Evolutionary conservation across 2,797 vertebrate genomes (phyloP).

Genomic region (Pantherophis vulpinus): DNA sequence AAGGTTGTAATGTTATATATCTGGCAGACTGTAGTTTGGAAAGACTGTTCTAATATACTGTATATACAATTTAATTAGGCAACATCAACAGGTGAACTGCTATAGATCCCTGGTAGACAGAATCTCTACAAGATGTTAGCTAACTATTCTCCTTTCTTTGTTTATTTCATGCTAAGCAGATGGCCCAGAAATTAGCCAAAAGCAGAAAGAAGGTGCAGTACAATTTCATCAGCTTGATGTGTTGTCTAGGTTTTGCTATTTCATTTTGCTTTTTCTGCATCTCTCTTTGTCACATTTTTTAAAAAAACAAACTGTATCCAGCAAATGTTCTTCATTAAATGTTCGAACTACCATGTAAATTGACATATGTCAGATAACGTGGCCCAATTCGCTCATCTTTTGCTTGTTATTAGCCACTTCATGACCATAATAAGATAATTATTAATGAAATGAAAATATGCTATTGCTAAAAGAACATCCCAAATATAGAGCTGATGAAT

Average conservation of each 20-base stretch:
- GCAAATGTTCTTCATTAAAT: constrained; percentile 71
- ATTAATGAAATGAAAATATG: constrained; percentile 53
- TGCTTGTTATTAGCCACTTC: constrained; percentile 77
- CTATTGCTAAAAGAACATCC: constrained; percentile 21
- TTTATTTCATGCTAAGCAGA: constrained; percentile 89
- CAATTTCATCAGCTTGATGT: constrained; percentile 77
- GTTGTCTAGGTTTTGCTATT: constrained; percentile 71
- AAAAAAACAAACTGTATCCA: constrained; percentile 81
- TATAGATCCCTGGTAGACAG: constrained; percentile 61
- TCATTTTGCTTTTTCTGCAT: constrained; percentile 57
- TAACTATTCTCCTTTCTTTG: constrained; percentile 85
- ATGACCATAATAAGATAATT: constrained; percentile 60
- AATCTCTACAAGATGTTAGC: constrained; percentile 71
- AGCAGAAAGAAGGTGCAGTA: constrained; percentile 99
- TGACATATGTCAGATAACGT: constrained; percentile 65
- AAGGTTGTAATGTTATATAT: background rate
- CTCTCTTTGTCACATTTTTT: constrained; percentile 57
- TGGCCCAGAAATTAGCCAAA: constrained; percentile 98
- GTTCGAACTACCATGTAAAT: constrained; percentile 64
- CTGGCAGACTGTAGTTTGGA: background rate
- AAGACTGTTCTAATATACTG: background rate
- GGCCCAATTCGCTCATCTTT: constrained; percentile 68
- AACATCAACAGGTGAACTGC: constrained; percentile 15
- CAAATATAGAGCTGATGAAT: constrained; percentile 44
- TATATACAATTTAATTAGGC: constrained; percentile 20